Percentiles rank a stretch among this genome's conserved stretches.
Evolutionary conservation across 2,888 invertebrate genomes (phyloP).

Genomic region (Polyommatus icarus): DNA sequence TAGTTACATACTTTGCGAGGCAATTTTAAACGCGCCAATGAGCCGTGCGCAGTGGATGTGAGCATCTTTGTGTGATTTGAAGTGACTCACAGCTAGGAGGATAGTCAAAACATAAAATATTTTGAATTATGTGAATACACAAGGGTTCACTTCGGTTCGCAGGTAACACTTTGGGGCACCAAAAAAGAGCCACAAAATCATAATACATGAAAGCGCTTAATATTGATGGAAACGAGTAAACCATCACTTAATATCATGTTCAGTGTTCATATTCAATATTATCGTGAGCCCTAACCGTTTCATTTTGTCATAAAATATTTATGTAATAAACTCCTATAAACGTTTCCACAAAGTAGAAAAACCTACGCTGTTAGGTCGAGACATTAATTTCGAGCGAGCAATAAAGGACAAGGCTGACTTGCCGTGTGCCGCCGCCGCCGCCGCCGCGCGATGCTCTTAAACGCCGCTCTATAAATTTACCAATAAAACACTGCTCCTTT

Average conservation of each 20-base stretch:
- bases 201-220: background rate
- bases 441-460: slow-evolving; percentile 60
- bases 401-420: slow-evolving; percentile 75
- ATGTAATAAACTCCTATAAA: slow-evolving; percentile 71
- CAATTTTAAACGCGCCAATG: slow-evolving; percentile 35
- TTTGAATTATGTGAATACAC: background rate
- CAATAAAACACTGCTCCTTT: slow-evolving; percentile 60
- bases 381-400: slow-evolving; percentile 78
- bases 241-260: background rate
- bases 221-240: background rate
- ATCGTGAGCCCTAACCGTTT: slow-evolving; percentile 45
- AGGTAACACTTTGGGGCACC: background rate
- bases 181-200: background rate
- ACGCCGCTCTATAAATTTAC: slow-evolving; percentile 70
- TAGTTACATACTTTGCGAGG: slow-evolving; percentile 41
- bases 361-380: slow-evolving; percentile 66
- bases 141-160: background rate
- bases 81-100: slow-evolving; percentile 6
- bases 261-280: slow-evolving; percentile 31
- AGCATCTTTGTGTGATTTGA: slow-evolving; percentile 26
- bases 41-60: slow-evolving; percentile 10
- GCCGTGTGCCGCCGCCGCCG: slow-evolving; percentile 41
- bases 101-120: slow-evolving; percentile 8
- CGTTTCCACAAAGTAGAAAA: slow-evolving; percentile 70
- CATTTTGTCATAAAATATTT: slow-evolving; percentile 62